Conservation (phyloP, 2,113 vertebrate genomes). For the Oreotrochilus melanogaster region DNA sequence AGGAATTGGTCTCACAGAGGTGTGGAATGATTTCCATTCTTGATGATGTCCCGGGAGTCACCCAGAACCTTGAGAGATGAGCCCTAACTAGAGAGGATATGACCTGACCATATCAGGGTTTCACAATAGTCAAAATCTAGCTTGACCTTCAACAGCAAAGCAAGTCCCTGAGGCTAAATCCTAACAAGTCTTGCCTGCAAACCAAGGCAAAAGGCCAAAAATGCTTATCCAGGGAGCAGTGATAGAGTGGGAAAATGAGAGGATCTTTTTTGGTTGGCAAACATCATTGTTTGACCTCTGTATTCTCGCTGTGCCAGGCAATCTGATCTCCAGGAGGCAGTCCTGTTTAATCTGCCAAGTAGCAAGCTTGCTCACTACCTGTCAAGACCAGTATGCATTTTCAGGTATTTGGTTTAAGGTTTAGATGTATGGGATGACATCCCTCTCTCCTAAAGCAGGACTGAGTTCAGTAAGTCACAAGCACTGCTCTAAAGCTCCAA, state of each 20-base stretch:
- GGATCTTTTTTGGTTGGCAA: constrained; percentile 51
- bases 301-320: constrained; percentile 56
- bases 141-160: constrained; percentile 61
- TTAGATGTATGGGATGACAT: constrained; percentile 33
- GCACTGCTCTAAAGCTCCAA: not conserved
- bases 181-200: constrained; percentile 65
- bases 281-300: constrained; percentile 44
- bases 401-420: constrained; percentile 52
- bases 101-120: constrained; percentile 50
- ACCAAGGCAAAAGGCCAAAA: constrained; percentile 68
- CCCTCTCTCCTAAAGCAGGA: not conserved
- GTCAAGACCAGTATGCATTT: constrained; percentile 29
- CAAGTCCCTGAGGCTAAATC: constrained; percentile 54
- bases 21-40: constrained; percentile 41
- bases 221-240: constrained; percentile 50
- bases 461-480: not conserved
- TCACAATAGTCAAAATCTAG: constrained; percentile 50
- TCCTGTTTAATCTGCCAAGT: constrained; percentile 48
- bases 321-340: constrained; percentile 62
- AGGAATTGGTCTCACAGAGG: constrained; percentile 10
- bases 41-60: not conserved
- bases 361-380: constrained; percentile 31
- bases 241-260: constrained; percentile 28
- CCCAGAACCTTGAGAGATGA: constrained; percentile 26
- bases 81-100: constrained; percentile 24